Base-by-base conservation (phyloP, 2,888 invertebrate species). In the Drosophila aldrichi region DNA sequence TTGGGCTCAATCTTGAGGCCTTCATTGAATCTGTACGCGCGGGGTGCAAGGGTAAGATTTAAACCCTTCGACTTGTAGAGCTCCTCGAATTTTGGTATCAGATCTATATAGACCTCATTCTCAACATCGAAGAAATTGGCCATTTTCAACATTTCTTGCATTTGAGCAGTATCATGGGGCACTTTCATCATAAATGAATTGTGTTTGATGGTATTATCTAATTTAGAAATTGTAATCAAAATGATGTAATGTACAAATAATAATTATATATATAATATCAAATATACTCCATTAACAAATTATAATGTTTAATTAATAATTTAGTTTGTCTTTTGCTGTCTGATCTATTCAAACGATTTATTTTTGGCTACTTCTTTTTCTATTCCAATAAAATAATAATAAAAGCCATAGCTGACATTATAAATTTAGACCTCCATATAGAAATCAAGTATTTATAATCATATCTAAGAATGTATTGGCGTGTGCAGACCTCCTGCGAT, bases 121-220 rank as follows among this genome's bases (percentile, higher is more conserved):
- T 91, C 91, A 14, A 59, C 40, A 1, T 44, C 49, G n/a, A 91
- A 91, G 62, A 91, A 79, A 60, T 91, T 90, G 0, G 43, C 41
- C 5, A 67, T 10, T n/a, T 41, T 20, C 48, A 89, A 8, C 77
- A 88, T 79, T 43, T 83, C 51, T 5, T 77, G n/a, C 81, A 83
- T 75, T 61, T 79, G 61, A 5, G 78, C 63, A 0, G n/a, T 41
- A 5, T 88, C 81, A 18, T 86, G 90, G 0, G 87, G 63, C 1
- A 92, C 81, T 70, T 92, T 92, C 63, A 92, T 62, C 89, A 92
- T 91, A 29, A 72, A 88, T 0, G 77, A 77, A 14, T 80, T 41
- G 4, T 65, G 43, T 40, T 86, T 80, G 0, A 58, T 74, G 18
- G 66, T 65, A n/a, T 77, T 78, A 51, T 81, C 92, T 91, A 48